A percentile compares a stretch with the other conserved stretches of the same genome.
Conservation (phyloP, 1,140 invertebrate genomes). For the Radopholus similis region DNA sequence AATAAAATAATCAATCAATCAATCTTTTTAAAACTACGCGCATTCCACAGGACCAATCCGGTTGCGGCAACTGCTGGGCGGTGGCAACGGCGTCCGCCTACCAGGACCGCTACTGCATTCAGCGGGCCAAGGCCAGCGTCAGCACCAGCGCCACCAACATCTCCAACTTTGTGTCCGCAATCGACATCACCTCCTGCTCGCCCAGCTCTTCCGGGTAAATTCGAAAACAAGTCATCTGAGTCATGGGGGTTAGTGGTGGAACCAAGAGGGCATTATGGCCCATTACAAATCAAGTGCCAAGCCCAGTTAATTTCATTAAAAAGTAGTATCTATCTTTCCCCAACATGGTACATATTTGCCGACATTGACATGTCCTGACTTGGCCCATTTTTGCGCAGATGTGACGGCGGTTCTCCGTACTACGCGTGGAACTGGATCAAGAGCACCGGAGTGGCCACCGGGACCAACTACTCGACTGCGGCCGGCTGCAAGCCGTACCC, state of each 20-base stretch:
- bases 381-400: background rate
- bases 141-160: background rate
- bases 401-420: conserved; percentile 9
- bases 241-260: too few relatives aligned
- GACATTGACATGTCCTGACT: too few relatives aligned
- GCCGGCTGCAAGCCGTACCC: conserved; percentile 18
- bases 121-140: background rate
- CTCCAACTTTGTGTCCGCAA: background rate
- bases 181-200: background rate
- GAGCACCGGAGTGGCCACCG: conserved; percentile 3
- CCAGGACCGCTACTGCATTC: conserved; percentile 17
- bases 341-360: too few relatives aligned
- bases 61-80: conserved; percentile 15
- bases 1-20: too few relatives aligned
- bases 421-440: conserved; percentile 8
- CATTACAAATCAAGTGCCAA: too few relatives aligned
- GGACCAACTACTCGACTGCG: background rate
- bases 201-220: background rate
- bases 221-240: too few relatives aligned
- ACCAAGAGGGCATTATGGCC: too few relatives aligned
- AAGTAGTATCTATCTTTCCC: too few relatives aligned
- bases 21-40: too few relatives aligned
- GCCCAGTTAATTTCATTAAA: too few relatives aligned
- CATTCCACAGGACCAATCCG: conserved; percentile 14
- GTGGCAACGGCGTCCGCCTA: conserved; percentile 1